phyloP scores from a whole-genome alignment of 2,888 invertebrate genomes.

The Candidula unifasciata region DNA sequence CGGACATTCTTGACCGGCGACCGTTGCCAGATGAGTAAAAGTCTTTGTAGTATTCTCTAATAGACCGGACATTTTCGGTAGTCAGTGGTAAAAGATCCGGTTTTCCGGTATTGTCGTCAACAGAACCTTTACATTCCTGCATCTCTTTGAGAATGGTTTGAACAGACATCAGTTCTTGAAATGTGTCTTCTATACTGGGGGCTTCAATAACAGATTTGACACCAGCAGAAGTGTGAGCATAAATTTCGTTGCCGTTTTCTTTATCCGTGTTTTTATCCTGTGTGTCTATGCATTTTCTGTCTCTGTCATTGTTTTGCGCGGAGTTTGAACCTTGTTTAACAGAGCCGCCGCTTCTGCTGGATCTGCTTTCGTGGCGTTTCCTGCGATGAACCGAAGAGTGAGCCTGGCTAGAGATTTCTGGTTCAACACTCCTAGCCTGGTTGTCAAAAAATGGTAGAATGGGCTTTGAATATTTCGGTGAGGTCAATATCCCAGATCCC shows the following conservation, averaged over 20 bases:
- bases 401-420: not conserved
- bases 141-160: slow-evolving; percentile 60
- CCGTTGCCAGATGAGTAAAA: slow-evolving; percentile 5
- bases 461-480: slow-evolving; percentile 48
- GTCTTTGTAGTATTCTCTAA: slow-evolving; percentile 42
- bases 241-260: not conserved
- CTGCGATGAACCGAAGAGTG: not conserved
- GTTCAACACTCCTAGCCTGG: not conserved
- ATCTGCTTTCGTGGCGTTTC: not conserved
- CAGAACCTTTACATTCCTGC: slow-evolving; percentile 55
- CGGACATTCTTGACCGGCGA: slow-evolving; percentile 56
- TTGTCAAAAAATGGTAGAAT: slow-evolving; percentile 42
- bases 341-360: not conserved
- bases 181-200: slow-evolving; percentile 58
- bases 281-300: slow-evolving; percentile 53
- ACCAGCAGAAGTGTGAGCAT: not conserved
- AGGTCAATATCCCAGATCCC: slow-evolving; percentile 49
- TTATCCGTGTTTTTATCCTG: slow-evolving; percentile 47
- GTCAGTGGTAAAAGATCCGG: slow-evolving; percentile 34
- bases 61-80: slow-evolving; percentile 38
- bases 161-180: slow-evolving; percentile 56
- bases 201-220: slow-evolving; percentile 29
- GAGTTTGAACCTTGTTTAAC: not conserved
- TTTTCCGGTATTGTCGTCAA: not conserved
- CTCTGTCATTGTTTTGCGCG: slow-evolving; percentile 5